Percentiles rank a stretch among this genome's conserved stretches.
Evolutionary conservation across 2,888 invertebrate genomes (phyloP).

Genomic region (Eupithecia inturbata): DNA sequence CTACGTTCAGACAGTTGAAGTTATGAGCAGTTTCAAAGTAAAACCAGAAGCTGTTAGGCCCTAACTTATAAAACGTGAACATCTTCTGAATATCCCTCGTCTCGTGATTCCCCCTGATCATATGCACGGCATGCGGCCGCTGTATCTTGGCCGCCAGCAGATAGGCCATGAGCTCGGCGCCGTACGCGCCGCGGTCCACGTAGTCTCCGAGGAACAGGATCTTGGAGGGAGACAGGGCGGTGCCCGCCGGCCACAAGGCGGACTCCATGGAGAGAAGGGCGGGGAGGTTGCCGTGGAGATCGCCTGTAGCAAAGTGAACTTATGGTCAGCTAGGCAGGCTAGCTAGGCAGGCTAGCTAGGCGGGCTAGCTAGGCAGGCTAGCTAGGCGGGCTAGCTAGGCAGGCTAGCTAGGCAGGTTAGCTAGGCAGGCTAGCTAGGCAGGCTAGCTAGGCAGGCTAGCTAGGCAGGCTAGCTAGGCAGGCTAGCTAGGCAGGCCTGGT

Average conservation of each 20-base stretch:
- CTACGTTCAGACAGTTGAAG: background rate
- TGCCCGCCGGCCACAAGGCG: slow-evolving; percentile 88
- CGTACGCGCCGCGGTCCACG: slow-evolving; percentile 88
- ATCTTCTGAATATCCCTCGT: slow-evolving; percentile 88
- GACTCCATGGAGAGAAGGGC: slow-evolving; percentile 88
- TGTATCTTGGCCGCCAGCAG: slow-evolving; percentile 88
- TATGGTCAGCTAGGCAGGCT: background rate
- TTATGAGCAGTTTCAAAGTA: background rate
- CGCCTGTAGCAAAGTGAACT: slow-evolving; percentile 79
- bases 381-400: too few species aligned
- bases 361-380: too few species aligned
- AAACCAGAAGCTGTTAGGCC: background rate
- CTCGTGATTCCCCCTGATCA: slow-evolving; percentile 91
- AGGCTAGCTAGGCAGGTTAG: too few species aligned
- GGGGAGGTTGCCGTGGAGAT: slow-evolving; percentile 89
- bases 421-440: too few species aligned
- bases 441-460: too few species aligned
- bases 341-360: too few species aligned
- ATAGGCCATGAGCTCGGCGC: slow-evolving; percentile 88
- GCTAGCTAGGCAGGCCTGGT: background rate
- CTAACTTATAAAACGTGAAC: slow-evolving; percentile 88
- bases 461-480: too few species aligned
- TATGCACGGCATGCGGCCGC: slow-evolving; percentile 85
- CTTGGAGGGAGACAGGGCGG: slow-evolving; percentile 85
- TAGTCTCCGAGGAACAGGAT: slow-evolving; percentile 90